phyloP scores from a whole-genome alignment of 2,797 vertebrate genomes.

The Schizopygopsis pylzovi region DNA sequence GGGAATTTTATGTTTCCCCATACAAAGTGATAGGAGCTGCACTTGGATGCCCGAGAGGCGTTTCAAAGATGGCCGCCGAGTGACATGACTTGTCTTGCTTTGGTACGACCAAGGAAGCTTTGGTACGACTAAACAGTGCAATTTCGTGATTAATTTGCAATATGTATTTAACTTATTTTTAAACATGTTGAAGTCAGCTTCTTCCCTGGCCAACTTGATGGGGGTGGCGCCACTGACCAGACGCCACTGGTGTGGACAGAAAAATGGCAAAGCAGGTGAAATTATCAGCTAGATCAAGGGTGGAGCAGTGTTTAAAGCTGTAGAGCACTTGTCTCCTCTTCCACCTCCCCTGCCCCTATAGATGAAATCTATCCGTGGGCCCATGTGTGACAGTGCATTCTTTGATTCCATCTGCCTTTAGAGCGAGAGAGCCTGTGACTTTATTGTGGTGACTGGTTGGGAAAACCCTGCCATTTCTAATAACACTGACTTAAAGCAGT shows the following conservation, averaged over 20 bases:
- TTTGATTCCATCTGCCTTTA: slow-evolving; percentile 43
- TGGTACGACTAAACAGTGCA: too few relatives aligned
- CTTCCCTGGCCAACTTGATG: too few relatives aligned
- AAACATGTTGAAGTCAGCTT: too few relatives aligned
- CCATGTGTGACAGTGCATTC: slow-evolving; percentile 43
- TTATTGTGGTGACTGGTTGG: slow-evolving; percentile 50
- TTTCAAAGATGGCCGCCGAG: too few relatives aligned
- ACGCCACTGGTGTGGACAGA: neutral
- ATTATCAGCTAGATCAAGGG: neutral
- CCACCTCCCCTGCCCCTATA: slow-evolving; percentile 5
- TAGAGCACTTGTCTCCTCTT: slow-evolving; percentile 35
- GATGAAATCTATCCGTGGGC: slow-evolving; percentile 19
- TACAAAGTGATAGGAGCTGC: too few relatives aligned
- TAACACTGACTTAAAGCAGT: slow-evolving; percentile 36
- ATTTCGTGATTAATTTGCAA: too few relatives aligned
- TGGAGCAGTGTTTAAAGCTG: neutral
- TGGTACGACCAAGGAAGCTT: too few relatives aligned
- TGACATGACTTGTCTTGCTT: too few relatives aligned
- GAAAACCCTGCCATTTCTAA: slow-evolving; percentile 51
- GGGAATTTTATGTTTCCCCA: too few relatives aligned
- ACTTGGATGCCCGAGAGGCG: too few relatives aligned
- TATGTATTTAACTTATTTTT: too few relatives aligned
- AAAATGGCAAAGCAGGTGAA: neutral
- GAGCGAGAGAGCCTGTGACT: slow-evolving; percentile 26
- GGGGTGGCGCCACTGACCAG: too few relatives aligned